Evolutionary conservation across 2,113 vertebrate species (phyloP), one percentile per base, ranked within the genome.

Genomic region (Uropsilus gracilis): DNA sequence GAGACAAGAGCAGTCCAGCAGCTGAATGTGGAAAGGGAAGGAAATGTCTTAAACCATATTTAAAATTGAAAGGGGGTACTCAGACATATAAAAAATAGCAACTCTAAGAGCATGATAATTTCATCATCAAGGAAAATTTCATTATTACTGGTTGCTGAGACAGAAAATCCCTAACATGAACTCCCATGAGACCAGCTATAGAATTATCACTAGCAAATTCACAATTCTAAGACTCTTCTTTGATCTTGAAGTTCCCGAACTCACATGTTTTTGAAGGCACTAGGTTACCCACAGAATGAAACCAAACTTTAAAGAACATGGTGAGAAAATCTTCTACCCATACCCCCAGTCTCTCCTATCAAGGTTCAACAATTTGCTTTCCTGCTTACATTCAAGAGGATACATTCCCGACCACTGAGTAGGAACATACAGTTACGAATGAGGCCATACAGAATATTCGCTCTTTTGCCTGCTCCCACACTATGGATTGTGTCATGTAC

Each of bases 41-140:
- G 66, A 88, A 75, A 82, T 66, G 50, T 80, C 55, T 85, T 77
- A 81, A 90, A 11, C 26, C 34, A 68, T 24, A 88, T 72, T 81
- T 85, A 89, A 81, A 88, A 78, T 85, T 6, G 11, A 77, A 89
- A 91, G 39, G 26, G 6, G 14, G 32, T 78, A 34, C 44, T 90
- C 72, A 63, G 37, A 64, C 32, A 93, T 53, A 73, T 44, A 88
- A 89, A 71, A 24, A 91, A 80, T 42, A 30, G 32, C 14, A 78
- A 91, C 13, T 37, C 24, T 39, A 20, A 75, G 24, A 55, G 7
- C 24, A n/a, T 50, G 71, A 39, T 17, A 75, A 80, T 83, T 92
- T 87, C 48, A 90, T 81, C 91, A 88, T 69, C 77, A 90, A 93
- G 48, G 94, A 73, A 91, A 90, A 75, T 68, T 81, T 66, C 66